These are phyloP conservation scores for Epinephelus moara DNA, from an alignment of 2,113 vertebrate genomes.

Conservation along the genomic window DNA sequence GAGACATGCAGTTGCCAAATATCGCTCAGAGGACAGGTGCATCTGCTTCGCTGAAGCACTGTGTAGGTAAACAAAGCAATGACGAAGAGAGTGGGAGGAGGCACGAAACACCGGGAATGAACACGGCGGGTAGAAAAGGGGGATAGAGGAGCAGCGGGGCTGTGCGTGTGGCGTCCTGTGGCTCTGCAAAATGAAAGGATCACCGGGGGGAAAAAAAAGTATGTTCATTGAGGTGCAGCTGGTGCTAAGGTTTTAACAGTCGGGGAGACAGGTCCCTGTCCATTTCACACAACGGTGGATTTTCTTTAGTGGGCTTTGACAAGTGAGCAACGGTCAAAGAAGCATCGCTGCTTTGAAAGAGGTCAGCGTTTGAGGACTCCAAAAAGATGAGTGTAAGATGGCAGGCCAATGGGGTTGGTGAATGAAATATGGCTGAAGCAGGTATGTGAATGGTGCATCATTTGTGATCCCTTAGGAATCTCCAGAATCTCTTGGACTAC, in stretches of 20 bases:
- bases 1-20: conserved; percentile 66
- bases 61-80: conserved; percentile 60
- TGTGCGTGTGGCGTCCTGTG: conserved; percentile 30
- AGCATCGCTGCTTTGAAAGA: conserved; percentile 22
- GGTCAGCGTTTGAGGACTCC: conserved; percentile 5
- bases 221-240: conserved; percentile 41
- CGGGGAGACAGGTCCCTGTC: conserved; percentile 28
- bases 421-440: conserved; percentile 8
- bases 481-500: conserved; percentile 35
- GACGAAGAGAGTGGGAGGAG: conserved; percentile 51
- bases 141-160: not conserved
- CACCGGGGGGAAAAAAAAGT: conserved; percentile 26
- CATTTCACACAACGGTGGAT: conserved; percentile 54
- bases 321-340: conserved; percentile 35
- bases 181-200: conserved; percentile 39
- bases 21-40: conserved; percentile 62
- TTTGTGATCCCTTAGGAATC: conserved; percentile 42
- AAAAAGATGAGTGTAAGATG: conserved; percentile 9
- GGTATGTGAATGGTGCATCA: conserved; percentile 42
- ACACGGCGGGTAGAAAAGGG: not conserved
- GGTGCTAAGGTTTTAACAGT: conserved; percentile 29
- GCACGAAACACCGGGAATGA: conserved; percentile 14
- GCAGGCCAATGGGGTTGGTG: not conserved
- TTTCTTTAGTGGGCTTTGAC: conserved; percentile 28
- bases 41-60: conserved; percentile 53